Evolutionary conservation across 1,140 invertebrate species (phyloP), one percentile per base, ranked within the genome.

Genomic region (Euwallacea similis): DNA sequence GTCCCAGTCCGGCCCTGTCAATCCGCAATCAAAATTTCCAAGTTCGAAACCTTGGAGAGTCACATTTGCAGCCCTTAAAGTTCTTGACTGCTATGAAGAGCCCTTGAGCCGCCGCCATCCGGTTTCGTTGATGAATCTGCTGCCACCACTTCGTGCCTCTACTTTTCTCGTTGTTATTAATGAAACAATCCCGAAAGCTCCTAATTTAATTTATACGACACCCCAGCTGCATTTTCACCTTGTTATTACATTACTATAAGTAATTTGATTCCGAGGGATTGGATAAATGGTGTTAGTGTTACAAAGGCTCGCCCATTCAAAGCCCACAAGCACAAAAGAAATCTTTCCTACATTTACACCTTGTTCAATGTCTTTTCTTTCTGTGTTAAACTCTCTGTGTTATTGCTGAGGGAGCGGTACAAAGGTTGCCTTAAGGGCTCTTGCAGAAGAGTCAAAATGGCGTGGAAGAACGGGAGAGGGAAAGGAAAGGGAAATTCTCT

Each of bases 331-430:
- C 41, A 33, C 62, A 65, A 69, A 70, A 66, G 66, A 59, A 69
- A 66, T 76, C 68, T 76, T 74, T 76, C 55, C 62, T 64, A 64
- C 68, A 67, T 74, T 73, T 67, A 72, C 73, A 72, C 73, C 72
- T 73, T 59, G 71, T 73, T 69, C 66, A 72, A 66, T 60, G 58
- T 47, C 47, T 50, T 58, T 42, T 41, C 64, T 56, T 66, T 63
- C 68, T 58, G 44, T 66, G 73, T 76, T 69, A 72, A 63, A 72
- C 72, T 33, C 21, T 33, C 21, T 4, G 21, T 33, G 21, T 33
- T 33, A 33, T 33, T 33, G 21, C 21, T 33, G 13, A 56, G 56
- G 56, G 21, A 33, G 21, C 7, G 2, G 56, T 42, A 59, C 56
- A 59, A 59, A 59, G 13, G 21, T 6, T 41, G 16, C 56, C 56